These are phyloP conservation scores for Drosophila repletoides DNA, from an alignment of 1,140 invertebrate genomes.

Conservation along the genomic window DNA sequence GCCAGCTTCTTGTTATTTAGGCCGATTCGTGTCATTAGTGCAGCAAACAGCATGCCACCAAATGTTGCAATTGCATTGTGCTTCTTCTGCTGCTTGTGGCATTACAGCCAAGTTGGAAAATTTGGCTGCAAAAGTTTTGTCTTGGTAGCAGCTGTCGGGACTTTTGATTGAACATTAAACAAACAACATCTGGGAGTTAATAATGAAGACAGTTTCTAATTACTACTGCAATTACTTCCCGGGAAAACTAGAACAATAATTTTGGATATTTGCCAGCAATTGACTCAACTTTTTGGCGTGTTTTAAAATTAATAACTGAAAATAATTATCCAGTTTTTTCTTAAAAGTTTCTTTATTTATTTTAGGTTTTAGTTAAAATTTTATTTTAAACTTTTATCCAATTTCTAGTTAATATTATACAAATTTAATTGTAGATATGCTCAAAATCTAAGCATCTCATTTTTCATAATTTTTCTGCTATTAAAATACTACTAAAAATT, in stretches of 20 bases:
- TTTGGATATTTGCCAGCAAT: neutral
- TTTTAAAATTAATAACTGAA: no score
- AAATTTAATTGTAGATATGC: no score
- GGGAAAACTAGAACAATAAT: constrained; percentile 1
- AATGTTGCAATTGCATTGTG: constrained; percentile 35
- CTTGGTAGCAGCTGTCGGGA: constrained; percentile 48
- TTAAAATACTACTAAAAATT: no score
- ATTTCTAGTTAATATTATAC: no score
- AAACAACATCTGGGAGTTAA: constrained; percentile 17
- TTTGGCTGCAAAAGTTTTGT: constrained; percentile 6
- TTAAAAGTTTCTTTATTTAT: no score
- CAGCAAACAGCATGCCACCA: constrained; percentile 31
- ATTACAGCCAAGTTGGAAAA: neutral
- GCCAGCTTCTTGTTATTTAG: constrained; percentile 72
- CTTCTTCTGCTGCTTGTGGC: neutral
- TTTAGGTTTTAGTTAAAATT: no score
- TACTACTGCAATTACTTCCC: constrained; percentile 9
- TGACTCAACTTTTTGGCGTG: no score
- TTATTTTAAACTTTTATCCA: no score
- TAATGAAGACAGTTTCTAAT: constrained; percentile 28
- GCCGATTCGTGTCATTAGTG: constrained; percentile 73
- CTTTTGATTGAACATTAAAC: constrained; percentile 19
- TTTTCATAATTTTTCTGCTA: no score
- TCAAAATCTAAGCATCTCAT: no score
- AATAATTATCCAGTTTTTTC: no score